Evolutionary conservation across 2,888 invertebrate species (phyloP).

Genomic region (Graphium colonna): DNA sequence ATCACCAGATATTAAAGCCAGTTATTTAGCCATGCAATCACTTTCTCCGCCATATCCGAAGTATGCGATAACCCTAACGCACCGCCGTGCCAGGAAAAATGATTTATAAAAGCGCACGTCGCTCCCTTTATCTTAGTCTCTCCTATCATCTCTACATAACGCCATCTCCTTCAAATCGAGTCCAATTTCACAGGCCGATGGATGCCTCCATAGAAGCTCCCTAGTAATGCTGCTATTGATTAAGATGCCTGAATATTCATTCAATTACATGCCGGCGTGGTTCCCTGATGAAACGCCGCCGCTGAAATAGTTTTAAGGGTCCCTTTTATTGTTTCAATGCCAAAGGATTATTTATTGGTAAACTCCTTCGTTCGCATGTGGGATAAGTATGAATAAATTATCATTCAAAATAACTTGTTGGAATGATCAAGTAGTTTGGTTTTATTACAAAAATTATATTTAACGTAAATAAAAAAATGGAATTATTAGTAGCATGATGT

Average conservation of each 20-base stretch:
- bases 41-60: conserved; percentile 25
- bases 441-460: too few relatives aligned
- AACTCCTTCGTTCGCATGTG: not conserved
- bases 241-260: conserved; percentile 78
- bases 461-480: too few relatives aligned
- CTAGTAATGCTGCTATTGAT: conserved; percentile 74
- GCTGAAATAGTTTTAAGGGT: conserved; percentile 26
- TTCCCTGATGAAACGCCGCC: conserved; percentile 57
- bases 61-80: conserved; percentile 53
- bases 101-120: conserved; percentile 71
- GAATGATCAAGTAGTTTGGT: too few relatives aligned
- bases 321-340: conserved; percentile 19
- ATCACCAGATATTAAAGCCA: not conserved
- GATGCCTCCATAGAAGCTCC: conserved; percentile 61
- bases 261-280: conserved; percentile 69
- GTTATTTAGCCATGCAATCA: too few relatives aligned
- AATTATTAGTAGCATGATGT: too few relatives aligned
- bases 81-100: conserved; percentile 69
- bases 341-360: conserved; percentile 13
- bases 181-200: conserved; percentile 77
- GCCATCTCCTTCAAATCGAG: conserved; percentile 54
- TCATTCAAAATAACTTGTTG: not conserved
- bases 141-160: conserved; percentile 30
- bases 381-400: not conserved
- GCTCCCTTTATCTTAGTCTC: conserved; percentile 42